Conservation (phyloP, 2,797 vertebrate genomes). For the Sitta carolinensis region DNA sequence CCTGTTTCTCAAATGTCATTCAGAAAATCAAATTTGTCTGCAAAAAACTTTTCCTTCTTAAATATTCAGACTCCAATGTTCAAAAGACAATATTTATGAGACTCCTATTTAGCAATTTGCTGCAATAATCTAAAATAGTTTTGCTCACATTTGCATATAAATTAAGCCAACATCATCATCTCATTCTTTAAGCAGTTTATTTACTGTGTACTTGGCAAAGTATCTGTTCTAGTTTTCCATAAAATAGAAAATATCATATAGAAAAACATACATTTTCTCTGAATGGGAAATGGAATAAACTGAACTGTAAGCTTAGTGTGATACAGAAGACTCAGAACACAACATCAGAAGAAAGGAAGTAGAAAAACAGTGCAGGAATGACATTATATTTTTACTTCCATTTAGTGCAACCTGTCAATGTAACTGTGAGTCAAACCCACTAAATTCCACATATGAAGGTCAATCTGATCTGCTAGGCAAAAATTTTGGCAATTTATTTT, state of each 20-base stretch:
- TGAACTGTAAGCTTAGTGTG: background rate
- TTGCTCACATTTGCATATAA: conserved; percentile 41
- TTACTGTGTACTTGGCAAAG: conserved; percentile 1
- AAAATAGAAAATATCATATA: background rate
- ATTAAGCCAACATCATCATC: background rate
- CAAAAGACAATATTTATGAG: background rate
- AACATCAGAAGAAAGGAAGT: background rate
- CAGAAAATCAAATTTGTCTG: background rate
- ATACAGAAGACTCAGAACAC: background rate
- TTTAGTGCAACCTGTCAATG: background rate
- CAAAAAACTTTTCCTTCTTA: background rate
- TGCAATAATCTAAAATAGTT: conserved; percentile 9
- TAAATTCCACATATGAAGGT: background rate
- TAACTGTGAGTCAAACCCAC: background rate
- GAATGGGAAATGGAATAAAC: background rate
- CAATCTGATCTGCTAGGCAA: background rate
- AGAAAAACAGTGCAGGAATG: background rate
- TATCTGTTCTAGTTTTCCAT: background rate
- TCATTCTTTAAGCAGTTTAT: conserved; percentile 10
- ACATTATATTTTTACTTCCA: background rate
- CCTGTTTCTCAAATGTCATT: background rate
- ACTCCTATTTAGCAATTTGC: background rate
- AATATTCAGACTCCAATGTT: background rate
- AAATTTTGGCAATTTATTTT: background rate
- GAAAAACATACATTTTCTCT: background rate